phyloP scores from a whole-genome alignment of 1,140 invertebrate genomes.

The Gryon sp. region DNA sequence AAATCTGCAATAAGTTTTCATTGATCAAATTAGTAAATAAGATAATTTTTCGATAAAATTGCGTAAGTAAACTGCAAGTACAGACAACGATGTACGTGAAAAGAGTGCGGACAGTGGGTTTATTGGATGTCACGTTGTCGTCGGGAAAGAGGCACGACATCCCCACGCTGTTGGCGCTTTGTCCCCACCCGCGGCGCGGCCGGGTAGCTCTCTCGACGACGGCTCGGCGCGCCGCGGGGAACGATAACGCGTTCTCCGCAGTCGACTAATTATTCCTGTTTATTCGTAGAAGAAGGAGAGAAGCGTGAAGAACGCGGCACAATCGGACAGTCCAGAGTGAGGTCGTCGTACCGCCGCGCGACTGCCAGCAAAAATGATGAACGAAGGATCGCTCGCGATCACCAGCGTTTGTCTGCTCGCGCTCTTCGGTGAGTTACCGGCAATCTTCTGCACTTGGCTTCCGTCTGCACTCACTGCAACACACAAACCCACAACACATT shows the following conservation, averaged over 20 bases:
- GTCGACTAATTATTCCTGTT: slow-evolving; percentile 74
- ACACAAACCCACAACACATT: too few species aligned
- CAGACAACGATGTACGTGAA: too few species aligned
- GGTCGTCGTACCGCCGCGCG: slow-evolving; percentile 50
- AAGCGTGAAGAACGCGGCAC: slow-evolving; percentile 51
- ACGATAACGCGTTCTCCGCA: slow-evolving; percentile 66
- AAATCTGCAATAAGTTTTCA: too few species aligned
- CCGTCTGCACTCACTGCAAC: slow-evolving; percentile 22
- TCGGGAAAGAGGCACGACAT: slow-evolving; percentile 31
- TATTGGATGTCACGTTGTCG: slow-evolving; percentile 51
- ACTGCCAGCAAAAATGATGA: slow-evolving; percentile 71
- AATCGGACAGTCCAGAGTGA: slow-evolving; percentile 60
- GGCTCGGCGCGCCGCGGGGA: slow-evolving; percentile 24
- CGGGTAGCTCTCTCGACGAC: slow-evolving; percentile 30
- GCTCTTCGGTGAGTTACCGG: slow-evolving; percentile 74
- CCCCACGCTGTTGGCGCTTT: slow-evolving; percentile 45
- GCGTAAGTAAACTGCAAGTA: too few species aligned
- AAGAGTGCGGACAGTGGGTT: slow-evolving; percentile 30
- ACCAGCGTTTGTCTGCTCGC: slow-evolving; percentile 71
- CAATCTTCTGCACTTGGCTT: slow-evolving; percentile 42
- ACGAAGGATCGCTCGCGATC: slow-evolving; percentile 78
- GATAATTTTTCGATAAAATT: too few species aligned
- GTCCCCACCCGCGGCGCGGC: slow-evolving; percentile 37
- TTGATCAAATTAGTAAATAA: too few species aligned
- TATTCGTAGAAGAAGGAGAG: slow-evolving; percentile 70